Evolutionary conservation across 2,113 vertebrate species (phyloP), one percentile per base, ranked within the genome.

Genomic region (Phycodurus eques): DNA sequence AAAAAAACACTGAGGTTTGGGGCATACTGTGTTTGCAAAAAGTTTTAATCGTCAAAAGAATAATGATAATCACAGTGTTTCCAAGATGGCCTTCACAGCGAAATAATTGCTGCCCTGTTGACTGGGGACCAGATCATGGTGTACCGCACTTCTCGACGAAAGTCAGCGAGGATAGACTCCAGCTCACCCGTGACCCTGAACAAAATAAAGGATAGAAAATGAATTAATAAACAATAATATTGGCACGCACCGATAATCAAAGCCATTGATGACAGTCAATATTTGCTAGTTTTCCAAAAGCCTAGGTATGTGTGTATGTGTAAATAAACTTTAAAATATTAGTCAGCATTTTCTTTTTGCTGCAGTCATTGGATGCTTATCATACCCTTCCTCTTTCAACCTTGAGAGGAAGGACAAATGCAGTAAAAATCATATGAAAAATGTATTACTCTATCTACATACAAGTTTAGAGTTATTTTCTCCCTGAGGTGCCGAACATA

Each of bases 321-420:
- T 54, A 13, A 20, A 54, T 61, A 17, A 35, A 59, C 27, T 27
- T 6, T 33, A 10, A 15, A 31, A 60, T 60, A 60, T 33, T 6
- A 60, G 27, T 31, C 57, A 33, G 13, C 12, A 60, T 61, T 35
- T 19, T 0, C 2, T 35, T 35, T 31, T 33, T 1, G 27, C 31
- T 39, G 33, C 33, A 42, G 59, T 61, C 59, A 61, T 62, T 62
- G 59, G 33, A 61, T 61, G 15, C 60, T 62, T 39, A 17, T 20
- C 61, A 42, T 43, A 20, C 1, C 17, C 9, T 5, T 63, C 10
- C 17, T 63, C 10, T 63, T 63, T 42, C 10, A 63, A 20, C 61
- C 61, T 63, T 63, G 61, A 42, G 8, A 62, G 60, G 60, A 62
- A 63, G 61, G 53, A 63, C 35, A 63, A 63, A 63, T 43, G 19